Base-by-base conservation (phyloP, 2,888 invertebrate genomes). In the Lasioglossum vierecki region DNA sequence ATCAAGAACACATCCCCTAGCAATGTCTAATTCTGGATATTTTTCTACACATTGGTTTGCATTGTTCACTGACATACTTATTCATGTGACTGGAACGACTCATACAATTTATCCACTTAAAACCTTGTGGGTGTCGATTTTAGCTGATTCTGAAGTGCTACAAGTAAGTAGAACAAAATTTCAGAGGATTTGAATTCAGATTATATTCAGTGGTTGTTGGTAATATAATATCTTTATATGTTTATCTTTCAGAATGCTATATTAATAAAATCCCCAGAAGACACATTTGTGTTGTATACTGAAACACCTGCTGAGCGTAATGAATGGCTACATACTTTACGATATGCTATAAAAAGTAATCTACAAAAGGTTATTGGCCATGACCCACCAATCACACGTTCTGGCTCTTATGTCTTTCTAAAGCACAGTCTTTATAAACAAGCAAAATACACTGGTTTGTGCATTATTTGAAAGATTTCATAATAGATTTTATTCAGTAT, bases 1-100 rank as follows among this genome's bases (percentile, higher is more conserved):
- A 91, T 98, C 98, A 1, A 97, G 97, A 90, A 96, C 96, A 11
- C 96, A 97, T 88, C 97, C 97, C 0, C 94, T 98, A 4, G 96
- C 96, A 88, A 95, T 98, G 84, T 95, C 96, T 5, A 97, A 97
- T 92, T 97, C 97, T 46, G 96, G 97, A 39, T 96, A 97, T 86
- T 97, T 98, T 94, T 97, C 97, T 6, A 96, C 97, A 0, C 97
- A 98, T 92, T 97, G 97, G 96, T 98, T 98, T 92, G 96, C 98
- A 89, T 95, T 98, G 76, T 97, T 98, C 92, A 98, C 97, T 80
- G 98, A 98, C 94, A 95, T 97, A 80, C 97, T 98, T 87, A 96
- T 98, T 80, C 98, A 98, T 92, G 95, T 97, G 44, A 96, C 96
- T 91, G 97, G 97, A 60, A 96, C 97, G 44, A 96, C 96, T 2